Evolutionary conservation across 2,888 invertebrate genomes (phyloP), one percentile per base, ranked within the genome.

Genomic region (Autographa gamma): DNA sequence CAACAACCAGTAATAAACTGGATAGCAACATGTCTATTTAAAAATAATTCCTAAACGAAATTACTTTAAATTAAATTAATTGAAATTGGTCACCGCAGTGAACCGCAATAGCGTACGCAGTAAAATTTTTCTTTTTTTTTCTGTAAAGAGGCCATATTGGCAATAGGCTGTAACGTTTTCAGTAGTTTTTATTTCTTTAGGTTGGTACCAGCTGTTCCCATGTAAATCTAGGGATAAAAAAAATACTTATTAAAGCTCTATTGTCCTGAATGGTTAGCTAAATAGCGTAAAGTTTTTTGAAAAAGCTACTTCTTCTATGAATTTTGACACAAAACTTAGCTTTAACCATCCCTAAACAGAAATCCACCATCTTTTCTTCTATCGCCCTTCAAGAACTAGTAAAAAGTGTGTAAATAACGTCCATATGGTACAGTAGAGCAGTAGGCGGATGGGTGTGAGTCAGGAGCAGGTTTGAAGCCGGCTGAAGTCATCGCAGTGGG

Each of bases 401-500:
- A 1, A 62, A 76, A 71, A 58, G 18, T 63, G 18, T 6, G 13
- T n/a, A 80, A 66, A 71, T 16, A 31, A 48, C 61, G 62, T 56
- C 73, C 83, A 81, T 83, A 81, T 83, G 81, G 70, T 59, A 34
- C 75, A 32, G 38, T 66, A 61, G 34, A 16, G 18, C 60, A 38
- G 89, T 83, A 82, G 89, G 89, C 88, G 86, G 81, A 81, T 82
- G 67, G 68, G 81, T 80, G 71, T 86, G 88, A 88, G 69, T 86
- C 88, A 86, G 76, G 73, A 70, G 86, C 85, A 63, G 79, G 85
- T 87, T 86, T 82, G 84, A 79, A 68, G 78, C 83, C 73, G 69
- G 78, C 74, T 89, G 84, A 84, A 84, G 86, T 86, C 88, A 86
- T 79, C 74, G 70, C 64, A 19, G 84, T 85, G 80, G 84, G 63